Conservation (phyloP, 2,113 vertebrate genomes). For the Theropithecus gelada region DNA sequence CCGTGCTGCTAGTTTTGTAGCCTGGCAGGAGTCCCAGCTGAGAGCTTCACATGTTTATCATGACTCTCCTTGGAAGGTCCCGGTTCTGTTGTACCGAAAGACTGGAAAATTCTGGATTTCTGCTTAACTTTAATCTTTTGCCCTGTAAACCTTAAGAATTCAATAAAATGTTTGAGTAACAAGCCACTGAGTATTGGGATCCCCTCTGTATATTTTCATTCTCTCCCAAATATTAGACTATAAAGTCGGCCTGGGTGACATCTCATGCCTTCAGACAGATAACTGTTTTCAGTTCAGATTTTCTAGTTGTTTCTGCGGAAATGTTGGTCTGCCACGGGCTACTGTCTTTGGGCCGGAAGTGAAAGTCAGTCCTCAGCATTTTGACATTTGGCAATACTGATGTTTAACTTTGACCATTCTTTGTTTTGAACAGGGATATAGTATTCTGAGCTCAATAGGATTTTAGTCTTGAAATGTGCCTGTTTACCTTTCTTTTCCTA, state of each 20-base stretch:
- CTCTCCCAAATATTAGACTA: background rate
- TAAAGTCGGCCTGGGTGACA: background rate
- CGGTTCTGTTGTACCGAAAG: background rate
- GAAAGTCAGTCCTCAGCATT: background rate
- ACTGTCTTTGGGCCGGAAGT: background rate
- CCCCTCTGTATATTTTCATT: background rate
- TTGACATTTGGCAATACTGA: background rate
- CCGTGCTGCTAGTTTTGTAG: background rate
- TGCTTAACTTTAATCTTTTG: background rate
- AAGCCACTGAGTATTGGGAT: background rate
- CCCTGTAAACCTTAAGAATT: background rate
- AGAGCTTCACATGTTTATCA: background rate
- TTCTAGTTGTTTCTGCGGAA: background rate
- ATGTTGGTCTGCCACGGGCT: background rate
- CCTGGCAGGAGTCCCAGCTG: background rate
- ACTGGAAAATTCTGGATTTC: background rate
- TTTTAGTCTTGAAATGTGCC: background rate
- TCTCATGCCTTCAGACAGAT: background rate
- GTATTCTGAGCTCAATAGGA: background rate
- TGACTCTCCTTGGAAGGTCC: background rate
- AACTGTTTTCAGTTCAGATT: background rate
- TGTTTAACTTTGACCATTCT: background rate
- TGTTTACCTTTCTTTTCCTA: background rate
- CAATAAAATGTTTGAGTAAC: background rate
- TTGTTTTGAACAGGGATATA: slow-evolving; percentile 23